Percentiles rank a stretch among this genome's conserved stretches.
Conservation (phyloP, 2,888 invertebrate species). For the Thalpophila matura region DNA sequence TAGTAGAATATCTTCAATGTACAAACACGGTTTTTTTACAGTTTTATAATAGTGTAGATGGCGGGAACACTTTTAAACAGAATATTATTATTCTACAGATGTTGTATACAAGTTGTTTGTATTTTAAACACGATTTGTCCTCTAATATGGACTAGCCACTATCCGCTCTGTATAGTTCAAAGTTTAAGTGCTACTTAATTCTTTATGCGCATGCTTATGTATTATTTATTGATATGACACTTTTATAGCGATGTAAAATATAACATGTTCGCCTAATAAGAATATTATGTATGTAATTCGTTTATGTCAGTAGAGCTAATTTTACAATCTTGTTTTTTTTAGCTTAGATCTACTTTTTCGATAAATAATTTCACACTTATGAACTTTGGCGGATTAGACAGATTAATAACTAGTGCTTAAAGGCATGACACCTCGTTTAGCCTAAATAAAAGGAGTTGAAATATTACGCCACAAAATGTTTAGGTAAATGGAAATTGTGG, state of each 20-base stretch:
- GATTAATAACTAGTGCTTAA: conserved; percentile 28
- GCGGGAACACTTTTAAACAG: not conserved
- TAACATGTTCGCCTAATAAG: conserved; percentile 36
- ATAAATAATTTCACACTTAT: conserved; percentile 27
- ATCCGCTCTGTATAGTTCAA: conserved; percentile 43
- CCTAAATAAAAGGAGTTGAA: conserved; percentile 13
- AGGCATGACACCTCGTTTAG: not conserved
- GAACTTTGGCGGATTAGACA: conserved; percentile 25
- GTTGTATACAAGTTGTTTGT: not conserved
- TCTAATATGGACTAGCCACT: conserved; percentile 11
- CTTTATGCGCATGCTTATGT: conserved; percentile 29
- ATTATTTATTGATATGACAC: conserved; percentile 46
- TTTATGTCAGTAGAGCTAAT: conserved; percentile 42
- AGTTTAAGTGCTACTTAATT: conserved; percentile 50
- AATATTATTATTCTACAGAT: conserved; percentile 1
- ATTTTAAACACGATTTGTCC: conserved; percentile 5
- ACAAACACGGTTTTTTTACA: no score
- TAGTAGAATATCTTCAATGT: no score
- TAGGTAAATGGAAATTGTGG: not conserved
- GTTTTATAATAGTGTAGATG: not conserved
- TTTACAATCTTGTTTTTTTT: conserved; percentile 26
- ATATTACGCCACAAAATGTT: conserved; percentile 27
- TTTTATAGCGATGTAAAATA: conserved; percentile 57
- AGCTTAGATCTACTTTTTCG: conserved; percentile 30
- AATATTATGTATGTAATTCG: conserved; percentile 54